These are phyloP conservation scores for Heliornis fulica DNA, from an alignment of 2,113 vertebrate genomes.

Conservation along the genomic window DNA sequence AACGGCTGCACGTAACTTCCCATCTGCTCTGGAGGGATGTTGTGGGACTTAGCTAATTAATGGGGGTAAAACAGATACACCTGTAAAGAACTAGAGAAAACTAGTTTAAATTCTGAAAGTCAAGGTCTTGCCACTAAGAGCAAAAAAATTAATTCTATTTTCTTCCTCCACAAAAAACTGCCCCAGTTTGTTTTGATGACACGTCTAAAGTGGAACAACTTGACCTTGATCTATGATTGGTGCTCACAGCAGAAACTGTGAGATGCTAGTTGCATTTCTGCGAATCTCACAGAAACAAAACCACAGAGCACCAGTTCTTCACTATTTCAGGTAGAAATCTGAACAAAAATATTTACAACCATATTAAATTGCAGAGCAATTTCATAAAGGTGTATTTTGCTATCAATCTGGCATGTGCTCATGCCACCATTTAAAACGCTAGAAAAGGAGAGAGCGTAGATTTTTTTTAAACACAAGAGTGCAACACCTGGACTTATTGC, in stretches of 20 bases:
- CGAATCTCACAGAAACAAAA: background rate
- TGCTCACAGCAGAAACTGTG: background rate
- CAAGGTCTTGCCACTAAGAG: background rate
- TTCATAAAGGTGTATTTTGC: background rate
- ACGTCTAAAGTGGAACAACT: conserved; percentile 14
- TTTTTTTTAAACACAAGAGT: background rate
- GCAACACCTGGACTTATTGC: background rate
- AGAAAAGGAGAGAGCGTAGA: fast-evolving
- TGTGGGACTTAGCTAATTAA: background rate
- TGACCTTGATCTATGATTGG: conserved; percentile 2
- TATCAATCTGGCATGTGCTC: background rate
- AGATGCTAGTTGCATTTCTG: background rate
- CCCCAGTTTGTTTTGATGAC: conserved; percentile 55
- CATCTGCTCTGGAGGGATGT: background rate
- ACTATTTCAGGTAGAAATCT: conserved; percentile 53
- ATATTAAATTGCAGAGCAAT: background rate
- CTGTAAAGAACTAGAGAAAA: background rate
- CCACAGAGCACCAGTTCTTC: conserved; percentile 2
- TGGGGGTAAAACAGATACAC: background rate
- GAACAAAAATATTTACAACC: conserved; percentile 36
- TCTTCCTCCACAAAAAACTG: background rate
- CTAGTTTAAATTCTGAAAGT: background rate
- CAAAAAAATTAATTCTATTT: background rate
- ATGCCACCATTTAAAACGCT: background rate
- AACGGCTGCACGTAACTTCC: fast-evolving